phyloP scores from a whole-genome alignment of 1,140 invertebrate genomes.

The Lamellibrachia luymesi region DNA sequence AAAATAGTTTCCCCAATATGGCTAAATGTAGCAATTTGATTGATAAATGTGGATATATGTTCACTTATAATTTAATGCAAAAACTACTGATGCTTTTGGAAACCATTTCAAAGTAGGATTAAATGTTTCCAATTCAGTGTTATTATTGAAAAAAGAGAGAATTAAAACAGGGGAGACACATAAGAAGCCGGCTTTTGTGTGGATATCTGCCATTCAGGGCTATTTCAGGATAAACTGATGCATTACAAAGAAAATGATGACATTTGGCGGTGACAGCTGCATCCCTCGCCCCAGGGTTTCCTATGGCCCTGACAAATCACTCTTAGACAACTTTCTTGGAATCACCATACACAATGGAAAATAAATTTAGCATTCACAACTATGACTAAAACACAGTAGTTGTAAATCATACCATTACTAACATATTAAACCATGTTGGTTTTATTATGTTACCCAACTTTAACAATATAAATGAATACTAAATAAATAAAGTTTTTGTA shows the following conservation, averaged over 20 bases:
- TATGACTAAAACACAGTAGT: no score
- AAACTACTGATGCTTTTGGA: no score
- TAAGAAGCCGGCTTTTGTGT: not conserved
- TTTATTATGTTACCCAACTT: no score
- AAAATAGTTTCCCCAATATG: not conserved
- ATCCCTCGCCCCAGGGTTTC: not conserved
- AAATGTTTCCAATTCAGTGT: no score
- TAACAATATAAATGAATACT: no score
- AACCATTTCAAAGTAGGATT: no score
- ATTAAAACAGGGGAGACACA: not conserved
- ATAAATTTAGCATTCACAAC: not conserved
- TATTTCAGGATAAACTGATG: not conserved
- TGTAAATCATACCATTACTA: no score
- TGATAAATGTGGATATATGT: no score
- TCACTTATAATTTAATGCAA: no score
- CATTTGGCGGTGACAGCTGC: not conserved
- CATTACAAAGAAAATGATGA: not conserved
- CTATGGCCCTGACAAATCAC: not conserved
- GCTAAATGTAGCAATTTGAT: not conserved
- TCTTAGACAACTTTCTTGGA: not conserved
- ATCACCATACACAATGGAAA: not conserved
- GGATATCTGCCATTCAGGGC: not conserved
- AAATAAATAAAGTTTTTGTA: no score
- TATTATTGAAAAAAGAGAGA: not conserved
- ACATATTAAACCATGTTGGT: no score